phyloP scores from a whole-genome alignment of 2,797 vertebrate species.

The Telmatherina bonti region DNA sequence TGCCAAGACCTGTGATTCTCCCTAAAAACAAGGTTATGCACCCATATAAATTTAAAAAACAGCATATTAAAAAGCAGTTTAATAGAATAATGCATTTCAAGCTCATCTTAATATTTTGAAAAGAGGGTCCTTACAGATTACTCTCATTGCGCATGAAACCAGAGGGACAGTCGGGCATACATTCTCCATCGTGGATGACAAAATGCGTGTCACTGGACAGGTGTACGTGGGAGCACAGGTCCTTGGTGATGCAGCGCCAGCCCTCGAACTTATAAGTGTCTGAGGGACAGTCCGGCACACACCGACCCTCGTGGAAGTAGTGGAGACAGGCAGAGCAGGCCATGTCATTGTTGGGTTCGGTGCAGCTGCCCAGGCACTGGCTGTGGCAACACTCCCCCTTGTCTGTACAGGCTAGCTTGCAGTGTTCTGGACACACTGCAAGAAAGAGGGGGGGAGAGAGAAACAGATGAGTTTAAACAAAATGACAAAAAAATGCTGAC shows the following conservation, averaged over 20 bases:
- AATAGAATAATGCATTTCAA: not conserved
- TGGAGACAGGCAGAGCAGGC: constrained; percentile 94
- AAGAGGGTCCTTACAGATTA: constrained; percentile 83
- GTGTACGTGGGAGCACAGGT: constrained; percentile 89
- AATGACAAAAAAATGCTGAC: not conserved
- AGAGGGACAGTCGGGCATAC: constrained; percentile 93
- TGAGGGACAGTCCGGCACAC: constrained; percentile 89
- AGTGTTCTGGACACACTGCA: constrained; percentile 91
- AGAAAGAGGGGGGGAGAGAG: constrained; percentile 53
- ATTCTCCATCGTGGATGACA: constrained; percentile 94
- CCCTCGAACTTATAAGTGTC: constrained; percentile 95
- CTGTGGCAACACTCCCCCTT: constrained; percentile 92
- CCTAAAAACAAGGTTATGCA: constrained; percentile 11
- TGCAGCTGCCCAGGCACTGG: constrained; percentile 95
- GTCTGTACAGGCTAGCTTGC: constrained; percentile 90
- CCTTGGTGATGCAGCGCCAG: constrained; percentile 96
- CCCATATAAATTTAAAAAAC: not conserved
- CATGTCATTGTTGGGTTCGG: constrained; percentile 85
- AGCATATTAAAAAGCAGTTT: not conserved
- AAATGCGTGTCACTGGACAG: constrained; percentile 85
- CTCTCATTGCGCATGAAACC: constrained; percentile 93
- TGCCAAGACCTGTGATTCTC: constrained; percentile 1
- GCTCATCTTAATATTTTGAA: not conserved
- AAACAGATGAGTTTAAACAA: not conserved
- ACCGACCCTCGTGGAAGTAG: constrained; percentile 90